Percentiles rank a stretch among this genome's conserved stretches.
phyloP scores from a whole-genome alignment of 2,797 vertebrate species.

The Sciurus vulgaris region DNA sequence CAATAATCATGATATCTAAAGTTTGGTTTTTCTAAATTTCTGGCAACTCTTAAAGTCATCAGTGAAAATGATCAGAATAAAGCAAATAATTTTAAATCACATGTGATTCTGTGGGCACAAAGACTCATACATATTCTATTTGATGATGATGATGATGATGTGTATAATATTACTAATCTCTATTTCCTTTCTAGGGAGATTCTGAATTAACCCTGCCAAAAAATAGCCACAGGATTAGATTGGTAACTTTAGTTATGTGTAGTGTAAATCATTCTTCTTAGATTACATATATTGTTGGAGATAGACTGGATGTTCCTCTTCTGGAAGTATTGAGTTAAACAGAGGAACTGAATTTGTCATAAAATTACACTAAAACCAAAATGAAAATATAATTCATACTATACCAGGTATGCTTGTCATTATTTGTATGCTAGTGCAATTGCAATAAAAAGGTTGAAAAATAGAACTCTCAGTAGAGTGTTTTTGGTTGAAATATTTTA shows the following conservation, averaged over 20 bases:
- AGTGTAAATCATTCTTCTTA: background rate
- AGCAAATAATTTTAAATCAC: background rate
- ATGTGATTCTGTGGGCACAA: background rate
- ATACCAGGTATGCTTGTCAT: constrained; percentile 9
- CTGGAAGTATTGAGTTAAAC: constrained; percentile 35
- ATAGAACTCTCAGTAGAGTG: constrained; percentile 5
- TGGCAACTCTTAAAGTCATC: background rate
- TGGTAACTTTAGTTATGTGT: background rate
- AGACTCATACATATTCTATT: constrained; percentile 13
- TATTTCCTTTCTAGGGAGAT: background rate
- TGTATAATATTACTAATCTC: background rate
- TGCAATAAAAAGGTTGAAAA: constrained; percentile 58
- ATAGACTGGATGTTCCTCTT: background rate
- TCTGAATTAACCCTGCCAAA: constrained; percentile 23
- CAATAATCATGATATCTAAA: constrained; percentile 41
- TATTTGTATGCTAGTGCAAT: constrained; percentile 16
- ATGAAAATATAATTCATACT: constrained; percentile 62
- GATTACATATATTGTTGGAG: constrained; percentile 1
- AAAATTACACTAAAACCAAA: constrained; percentile 60
- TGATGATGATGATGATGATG: background rate
- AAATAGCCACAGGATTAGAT: background rate
- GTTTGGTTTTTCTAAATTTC: constrained; percentile 41
- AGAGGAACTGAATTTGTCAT: constrained; percentile 47
- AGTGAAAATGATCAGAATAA: background rate
- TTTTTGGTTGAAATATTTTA: constrained; percentile 59